Evolutionary conservation across 2,113 vertebrate species (phyloP), one percentile per base, ranked within the genome.

Genomic region (Eclectus roratus): DNA sequence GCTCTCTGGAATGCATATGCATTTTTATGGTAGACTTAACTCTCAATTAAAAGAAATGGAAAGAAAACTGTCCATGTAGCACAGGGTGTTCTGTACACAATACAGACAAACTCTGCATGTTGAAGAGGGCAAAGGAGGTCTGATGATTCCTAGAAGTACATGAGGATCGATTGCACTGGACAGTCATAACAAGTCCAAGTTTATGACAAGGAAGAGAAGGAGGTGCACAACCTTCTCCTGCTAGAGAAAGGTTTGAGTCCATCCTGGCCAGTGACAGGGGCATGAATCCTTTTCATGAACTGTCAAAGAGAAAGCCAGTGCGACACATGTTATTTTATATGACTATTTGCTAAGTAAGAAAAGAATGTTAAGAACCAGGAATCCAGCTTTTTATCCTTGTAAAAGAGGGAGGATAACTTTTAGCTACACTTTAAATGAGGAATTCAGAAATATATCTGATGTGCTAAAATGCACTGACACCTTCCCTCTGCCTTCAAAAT

Each of bases 351-450:
- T 80, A 88, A 80, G 76, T 41, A 21, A 72, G 37, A 84, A 55
- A 92, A 69, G 18, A 91, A 91, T 74, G 64, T 56, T 78, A 94
- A 65, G 69, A 89, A 82, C 56, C 31, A 28, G 53, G 53, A 93
- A 79, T 88, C 29, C 65, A 71, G 50, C 61, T 46, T 90, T 44
- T 37, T 47, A 2, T 31, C 27, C 65, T 55, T n/a, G 43, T n/a
- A 37, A 52, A 72, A 81, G 47, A 92, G 41, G 35, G 31, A 72
- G 46, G 12, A 64, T 47, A 44, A 44, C 35, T 80, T 55, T 50
- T 64, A 39, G 46, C 61, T 86, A 39, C 17, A 20, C 39, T 92
- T 94, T 15, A 17, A 66, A 33, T 27, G 37, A 69, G 28, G 33
- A 53, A 47, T 60, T 88, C 43, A 56, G 76, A 60, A 86, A 80